Conservation (phyloP, 2,113 vertebrate genomes). For the Anser brachyrhynchus region DNA sequence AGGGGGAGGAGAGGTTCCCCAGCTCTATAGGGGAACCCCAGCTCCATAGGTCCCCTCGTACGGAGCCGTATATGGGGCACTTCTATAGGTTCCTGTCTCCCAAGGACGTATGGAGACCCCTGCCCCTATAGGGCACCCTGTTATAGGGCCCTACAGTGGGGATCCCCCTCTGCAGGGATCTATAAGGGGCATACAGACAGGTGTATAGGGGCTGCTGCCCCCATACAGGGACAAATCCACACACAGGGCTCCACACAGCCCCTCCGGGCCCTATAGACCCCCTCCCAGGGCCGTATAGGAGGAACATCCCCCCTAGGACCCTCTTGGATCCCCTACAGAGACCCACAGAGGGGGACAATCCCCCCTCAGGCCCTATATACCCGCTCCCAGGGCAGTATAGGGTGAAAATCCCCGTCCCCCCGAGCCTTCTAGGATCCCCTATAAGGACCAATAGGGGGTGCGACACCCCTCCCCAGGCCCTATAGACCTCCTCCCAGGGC, state of each 20-base stretch:
- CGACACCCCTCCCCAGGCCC: too few relatives aligned
- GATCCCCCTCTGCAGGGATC: too few relatives aligned
- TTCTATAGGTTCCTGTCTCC: not conserved
- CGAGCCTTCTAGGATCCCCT: too few relatives aligned
- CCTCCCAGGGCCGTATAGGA: not conserved
- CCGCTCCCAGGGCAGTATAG: too few relatives aligned
- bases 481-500: too few relatives aligned
- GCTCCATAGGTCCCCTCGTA: not conserved
- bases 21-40: not conserved
- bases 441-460: too few relatives aligned
- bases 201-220: too few relatives aligned
- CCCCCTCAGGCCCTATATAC: too few relatives aligned
- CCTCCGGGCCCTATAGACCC: not conserved
- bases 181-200: not conserved
- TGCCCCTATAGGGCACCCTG: not conserved
- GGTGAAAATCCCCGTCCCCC: too few relatives aligned
- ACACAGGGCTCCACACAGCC: too few relatives aligned
- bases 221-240: not conserved
- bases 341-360: too few relatives aligned
- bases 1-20: not conserved
- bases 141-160: fast-evolving
- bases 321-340: too few relatives aligned
- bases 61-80: fast-evolving
- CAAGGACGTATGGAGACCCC: not conserved
- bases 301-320: not conserved